phyloP scores from a whole-genome alignment of 1,140 invertebrate species.

The Melanaphis sacchari region DNA sequence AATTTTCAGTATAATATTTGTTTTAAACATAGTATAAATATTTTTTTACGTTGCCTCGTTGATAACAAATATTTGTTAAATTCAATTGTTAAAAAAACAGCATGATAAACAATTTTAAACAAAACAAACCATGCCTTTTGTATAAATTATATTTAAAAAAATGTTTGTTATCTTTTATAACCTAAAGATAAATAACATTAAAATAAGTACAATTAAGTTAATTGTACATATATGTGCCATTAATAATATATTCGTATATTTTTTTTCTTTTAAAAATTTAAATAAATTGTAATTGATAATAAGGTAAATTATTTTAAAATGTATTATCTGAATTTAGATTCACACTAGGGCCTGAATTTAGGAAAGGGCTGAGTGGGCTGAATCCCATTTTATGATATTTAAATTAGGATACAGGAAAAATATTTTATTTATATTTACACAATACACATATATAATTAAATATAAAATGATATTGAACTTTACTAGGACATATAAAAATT shows the following conservation, averaged over 20 bases:
- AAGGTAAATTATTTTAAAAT: background rate
- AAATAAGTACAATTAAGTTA: background rate
- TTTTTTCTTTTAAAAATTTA: background rate
- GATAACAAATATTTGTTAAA: slow-evolving; percentile 8
- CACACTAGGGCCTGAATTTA: too few species aligned
- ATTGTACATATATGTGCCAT: background rate
- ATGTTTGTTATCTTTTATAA: background rate
- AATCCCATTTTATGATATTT: too few species aligned
- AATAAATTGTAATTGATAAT: background rate
- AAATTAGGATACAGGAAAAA: too few species aligned
- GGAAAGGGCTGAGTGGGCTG: too few species aligned
- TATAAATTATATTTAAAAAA: slow-evolving; percentile 8
- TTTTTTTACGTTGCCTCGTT: background rate
- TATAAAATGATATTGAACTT: too few species aligned
- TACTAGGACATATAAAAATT: too few species aligned
- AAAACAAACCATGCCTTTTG: background rate
- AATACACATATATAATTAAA: too few species aligned
- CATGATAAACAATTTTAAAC: background rate
- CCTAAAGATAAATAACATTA: background rate
- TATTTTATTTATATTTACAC: too few species aligned
- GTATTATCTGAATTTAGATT: background rate
- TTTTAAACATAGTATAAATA: background rate
- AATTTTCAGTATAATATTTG: slow-evolving; percentile 26
- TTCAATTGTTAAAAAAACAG: background rate
- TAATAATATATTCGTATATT: background rate